Evolutionary conservation across 2,888 invertebrate genomes (phyloP).

Genomic region (Nomada ferruginata): DNA sequence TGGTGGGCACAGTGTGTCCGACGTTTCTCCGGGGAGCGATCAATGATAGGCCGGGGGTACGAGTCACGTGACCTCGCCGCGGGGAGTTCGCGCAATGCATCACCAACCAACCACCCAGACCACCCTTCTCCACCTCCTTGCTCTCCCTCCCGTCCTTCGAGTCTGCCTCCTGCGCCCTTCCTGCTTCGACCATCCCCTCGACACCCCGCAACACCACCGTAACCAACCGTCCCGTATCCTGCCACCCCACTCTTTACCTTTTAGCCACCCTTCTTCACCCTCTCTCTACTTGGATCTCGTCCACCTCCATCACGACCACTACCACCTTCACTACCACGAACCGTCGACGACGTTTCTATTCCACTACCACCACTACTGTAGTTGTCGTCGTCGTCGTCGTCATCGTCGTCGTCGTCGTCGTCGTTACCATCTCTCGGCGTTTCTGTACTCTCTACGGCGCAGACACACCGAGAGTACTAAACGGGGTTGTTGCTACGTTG

Average conservation of each 20-base stretch:
- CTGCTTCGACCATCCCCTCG: slow-evolving; percentile 63
- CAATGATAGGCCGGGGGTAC: slow-evolving; percentile 82
- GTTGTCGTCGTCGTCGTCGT: slow-evolving; percentile 10
- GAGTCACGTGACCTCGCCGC: slow-evolving; percentile 82
- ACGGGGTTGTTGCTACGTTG: slow-evolving; percentile 79
- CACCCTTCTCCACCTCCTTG: slow-evolving; percentile 60
- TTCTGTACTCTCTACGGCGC: slow-evolving; percentile 70
- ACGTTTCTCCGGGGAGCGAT: slow-evolving; percentile 83
- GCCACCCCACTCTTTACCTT: slow-evolving; percentile 70
- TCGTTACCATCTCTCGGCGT: slow-evolving; percentile 37
- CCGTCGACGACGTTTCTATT: slow-evolving; percentile 14
- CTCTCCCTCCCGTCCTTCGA: slow-evolving; percentile 31
- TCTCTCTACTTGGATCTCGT: slow-evolving; percentile 56
- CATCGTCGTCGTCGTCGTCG: slow-evolving; percentile 41
- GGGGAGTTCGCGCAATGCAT: slow-evolving; percentile 83
- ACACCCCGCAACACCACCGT: slow-evolving; percentile 79
- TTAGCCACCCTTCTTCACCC: slow-evolving; percentile 62
- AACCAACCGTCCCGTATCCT: slow-evolving; percentile 74
- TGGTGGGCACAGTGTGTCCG: slow-evolving; percentile 77
- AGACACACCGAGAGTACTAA: slow-evolving; percentile 76
- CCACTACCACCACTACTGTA: slow-evolving; percentile 13
- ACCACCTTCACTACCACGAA: slow-evolving; percentile 44
- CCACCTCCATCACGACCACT: slow-evolving; percentile 55
- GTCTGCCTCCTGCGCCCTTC: slow-evolving; percentile 56
- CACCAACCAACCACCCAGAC: slow-evolving; percentile 80